These are phyloP conservation scores for Pomatostomus ruficeps DNA, from an alignment of 2,113 vertebrate species.

Conservation along the genomic window DNA sequence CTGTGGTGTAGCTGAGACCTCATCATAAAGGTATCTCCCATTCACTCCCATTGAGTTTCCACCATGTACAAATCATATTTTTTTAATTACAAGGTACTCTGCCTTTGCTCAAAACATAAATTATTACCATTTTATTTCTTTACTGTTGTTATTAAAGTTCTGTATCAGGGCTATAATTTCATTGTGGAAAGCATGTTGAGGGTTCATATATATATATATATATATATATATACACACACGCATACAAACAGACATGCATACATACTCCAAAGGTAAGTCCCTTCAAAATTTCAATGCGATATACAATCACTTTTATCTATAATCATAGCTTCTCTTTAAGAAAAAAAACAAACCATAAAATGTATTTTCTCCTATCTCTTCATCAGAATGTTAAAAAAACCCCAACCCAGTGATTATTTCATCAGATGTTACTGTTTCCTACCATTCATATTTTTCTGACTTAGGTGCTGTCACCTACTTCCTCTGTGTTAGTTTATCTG, in stretches of 20 bases:
- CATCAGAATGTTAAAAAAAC: not conserved
- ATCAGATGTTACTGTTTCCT: not conserved
- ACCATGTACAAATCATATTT: not conserved
- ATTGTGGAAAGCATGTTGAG: not conserved
- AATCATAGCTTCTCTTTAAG: not conserved
- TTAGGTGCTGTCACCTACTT: not conserved
- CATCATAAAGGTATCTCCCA: not conserved
- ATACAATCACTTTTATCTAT: not conserved
- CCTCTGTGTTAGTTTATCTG: not conserved
- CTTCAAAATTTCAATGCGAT: not conserved
- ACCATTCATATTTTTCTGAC: not conserved
- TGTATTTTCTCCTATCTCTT: not conserved
- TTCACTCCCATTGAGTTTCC: not conserved
- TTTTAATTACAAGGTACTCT: not conserved
- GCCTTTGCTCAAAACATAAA: not conserved
- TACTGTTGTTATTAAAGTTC: not conserved
- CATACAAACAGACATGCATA: not conserved
- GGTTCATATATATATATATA: not conserved
- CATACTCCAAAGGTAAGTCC: not conserved
- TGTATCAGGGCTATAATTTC: not conserved
- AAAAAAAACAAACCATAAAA: not conserved
- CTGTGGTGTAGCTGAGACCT: not conserved
- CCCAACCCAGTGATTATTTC: not conserved
- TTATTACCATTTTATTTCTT: not conserved
- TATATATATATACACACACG: not conserved